A percentile compares a stretch with the other conserved stretches of the same genome.
Conservation (phyloP, 2,797 vertebrate genomes). For the Leucoraja ocellata region DNA sequence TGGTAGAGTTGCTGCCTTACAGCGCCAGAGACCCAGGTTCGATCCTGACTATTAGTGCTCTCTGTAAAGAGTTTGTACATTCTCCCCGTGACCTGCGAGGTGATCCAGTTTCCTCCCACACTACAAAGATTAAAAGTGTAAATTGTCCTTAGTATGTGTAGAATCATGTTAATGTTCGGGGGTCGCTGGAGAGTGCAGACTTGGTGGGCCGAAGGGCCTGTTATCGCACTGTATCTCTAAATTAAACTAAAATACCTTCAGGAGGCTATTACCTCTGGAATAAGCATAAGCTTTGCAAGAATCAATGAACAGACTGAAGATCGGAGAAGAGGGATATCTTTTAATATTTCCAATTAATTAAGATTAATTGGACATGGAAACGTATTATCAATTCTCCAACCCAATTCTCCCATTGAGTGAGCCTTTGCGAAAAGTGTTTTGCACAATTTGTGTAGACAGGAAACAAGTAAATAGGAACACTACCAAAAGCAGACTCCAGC, state of each 20-base stretch:
- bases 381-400: neutral
- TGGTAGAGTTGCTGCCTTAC: no score
- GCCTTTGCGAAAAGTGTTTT: neutral
- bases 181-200: no score
- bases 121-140: no score
- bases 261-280: neutral
- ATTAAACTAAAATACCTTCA: neutral
- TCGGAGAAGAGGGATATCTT: neutral
- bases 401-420: neutral
- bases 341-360: neutral
- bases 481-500: neutral
- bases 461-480: neutral
- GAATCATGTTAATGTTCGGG: no score
- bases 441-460: neutral
- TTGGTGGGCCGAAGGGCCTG: no score
- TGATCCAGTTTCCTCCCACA: no score
- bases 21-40: no score
- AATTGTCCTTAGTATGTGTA: no score
- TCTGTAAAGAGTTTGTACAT: no score
- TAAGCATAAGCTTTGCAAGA: neutral
- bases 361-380: neutral
- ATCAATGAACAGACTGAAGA: neutral
- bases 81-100: no score
- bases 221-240: neutral
- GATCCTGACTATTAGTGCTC: no score